phyloP scores from a whole-genome alignment of 2,888 invertebrate species.

The Serripes groenlandicus region DNA sequence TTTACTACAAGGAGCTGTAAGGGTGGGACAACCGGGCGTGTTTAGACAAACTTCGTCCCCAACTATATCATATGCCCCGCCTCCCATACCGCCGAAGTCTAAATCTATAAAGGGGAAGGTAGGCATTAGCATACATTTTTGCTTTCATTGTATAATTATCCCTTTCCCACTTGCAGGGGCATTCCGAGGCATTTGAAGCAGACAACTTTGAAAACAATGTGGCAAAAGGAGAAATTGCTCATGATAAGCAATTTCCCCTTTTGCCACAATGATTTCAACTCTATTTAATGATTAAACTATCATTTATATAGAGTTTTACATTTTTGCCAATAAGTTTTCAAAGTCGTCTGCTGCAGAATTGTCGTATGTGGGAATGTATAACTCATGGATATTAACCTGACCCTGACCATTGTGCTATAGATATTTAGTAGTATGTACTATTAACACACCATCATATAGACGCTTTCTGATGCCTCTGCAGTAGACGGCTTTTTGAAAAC shows the following conservation, averaged over 20 bases:
- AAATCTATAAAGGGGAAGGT: conserved; percentile 13
- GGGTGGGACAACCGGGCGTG: conserved; percentile 24
- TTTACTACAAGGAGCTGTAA: conserved; percentile 41
- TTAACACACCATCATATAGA: too few species aligned
- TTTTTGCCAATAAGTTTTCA: too few species aligned
- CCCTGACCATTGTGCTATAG: too few species aligned
- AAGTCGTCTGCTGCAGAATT: too few species aligned
- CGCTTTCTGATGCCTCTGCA: too few species aligned
- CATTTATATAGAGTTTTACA: too few species aligned
- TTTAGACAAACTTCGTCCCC: conserved; percentile 36
- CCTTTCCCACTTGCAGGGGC: background rate
- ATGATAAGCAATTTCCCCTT: background rate
- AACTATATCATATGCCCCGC: conserved; percentile 39
- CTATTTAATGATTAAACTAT: too few species aligned
- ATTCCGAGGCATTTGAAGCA: background rate
- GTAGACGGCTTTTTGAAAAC: too few species aligned
- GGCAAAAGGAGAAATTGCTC: too few species aligned
- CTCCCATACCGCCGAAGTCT: conserved; percentile 56
- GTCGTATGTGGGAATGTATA: too few species aligned
- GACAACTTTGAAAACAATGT: background rate
- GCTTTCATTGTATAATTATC: background rate
- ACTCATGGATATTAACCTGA: too few species aligned
- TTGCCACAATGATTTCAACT: background rate
- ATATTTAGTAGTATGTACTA: too few species aligned
- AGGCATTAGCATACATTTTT: background rate